Conservation (phyloP, 2,797 vertebrate genomes). For the Ispidina lecontei region DNA sequence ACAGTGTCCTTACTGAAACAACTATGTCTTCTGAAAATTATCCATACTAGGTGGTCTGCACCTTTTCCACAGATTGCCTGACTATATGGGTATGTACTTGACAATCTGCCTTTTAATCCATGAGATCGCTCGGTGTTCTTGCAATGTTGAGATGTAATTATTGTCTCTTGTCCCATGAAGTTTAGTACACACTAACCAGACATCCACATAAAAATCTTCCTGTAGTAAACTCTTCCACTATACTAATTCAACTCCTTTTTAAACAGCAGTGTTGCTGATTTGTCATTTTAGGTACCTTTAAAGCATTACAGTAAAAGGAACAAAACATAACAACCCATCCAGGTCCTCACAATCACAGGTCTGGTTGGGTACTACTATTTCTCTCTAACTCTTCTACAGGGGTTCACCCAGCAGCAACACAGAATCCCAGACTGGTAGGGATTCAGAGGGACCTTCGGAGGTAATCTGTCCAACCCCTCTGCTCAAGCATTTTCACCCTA, state of each 20-base stretch:
- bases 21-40: neutral
- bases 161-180: neutral
- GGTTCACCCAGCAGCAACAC: neutral
- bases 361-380: neutral
- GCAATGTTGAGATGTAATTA: rapidly evolving
- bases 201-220: neutral
- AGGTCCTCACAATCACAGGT: neutral
- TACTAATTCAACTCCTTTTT: neutral
- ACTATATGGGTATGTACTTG: neutral
- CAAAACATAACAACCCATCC: neutral
- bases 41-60: neutral
- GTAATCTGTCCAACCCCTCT: neutral
- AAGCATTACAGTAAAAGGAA: neutral
- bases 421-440: neutral
- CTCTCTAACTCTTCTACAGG: rapidly evolving
- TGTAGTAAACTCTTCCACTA: neutral
- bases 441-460: neutral
- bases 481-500: neutral
- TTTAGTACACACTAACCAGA: neutral
- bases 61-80: neutral
- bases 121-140: neutral
- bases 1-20: neutral
- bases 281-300: neutral
- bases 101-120: neutral
- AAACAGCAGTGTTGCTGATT: neutral